Percentiles rank a stretch among this genome's conserved stretches.
Evolutionary conservation across 2,113 vertebrate species (phyloP).

Genomic region (Thoracochromis brauschi): DNA sequence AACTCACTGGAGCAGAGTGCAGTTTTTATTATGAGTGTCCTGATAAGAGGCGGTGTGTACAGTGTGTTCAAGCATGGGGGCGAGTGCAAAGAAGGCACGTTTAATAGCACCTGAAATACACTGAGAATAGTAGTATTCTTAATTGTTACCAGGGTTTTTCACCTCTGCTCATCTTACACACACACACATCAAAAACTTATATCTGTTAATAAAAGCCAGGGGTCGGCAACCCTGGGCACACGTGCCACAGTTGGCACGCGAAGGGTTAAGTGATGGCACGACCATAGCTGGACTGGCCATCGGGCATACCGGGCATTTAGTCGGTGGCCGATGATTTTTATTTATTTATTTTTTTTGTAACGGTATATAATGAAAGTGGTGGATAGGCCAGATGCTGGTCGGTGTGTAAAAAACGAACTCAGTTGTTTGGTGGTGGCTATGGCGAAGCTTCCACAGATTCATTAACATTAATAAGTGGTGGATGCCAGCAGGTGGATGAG

Average conservation of each 20-base stretch:
- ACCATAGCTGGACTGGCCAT: neutral
- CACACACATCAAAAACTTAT: neutral
- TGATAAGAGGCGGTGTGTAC: neutral
- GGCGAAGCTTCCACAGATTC: too few species aligned
- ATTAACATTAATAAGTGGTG: too few species aligned
- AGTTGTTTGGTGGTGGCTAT: neutral
- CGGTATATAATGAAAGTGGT: neutral
- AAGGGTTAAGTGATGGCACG: neutral
- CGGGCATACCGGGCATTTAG: too few species aligned
- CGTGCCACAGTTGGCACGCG: rapidly evolving
- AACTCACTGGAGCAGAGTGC: slow-evolving; percentile 36
- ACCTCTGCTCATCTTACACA: neutral
- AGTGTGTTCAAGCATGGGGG: neutral
- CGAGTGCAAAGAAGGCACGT: neutral
- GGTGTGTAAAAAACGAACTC: too few species aligned
- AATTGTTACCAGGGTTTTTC: neutral
- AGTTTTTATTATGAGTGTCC: slow-evolving; percentile 33
- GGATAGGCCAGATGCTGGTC: rapidly evolving
- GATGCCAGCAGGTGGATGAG: too few species aligned
- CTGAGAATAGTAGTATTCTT: neutral
- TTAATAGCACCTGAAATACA: neutral
- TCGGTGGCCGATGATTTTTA: too few species aligned
- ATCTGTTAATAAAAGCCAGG: neutral
- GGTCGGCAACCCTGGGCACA: neutral
- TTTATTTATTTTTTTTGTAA: too few species aligned